Conservation (phyloP, 2,888 invertebrate species). For the Trichopoda pennipes region DNA sequence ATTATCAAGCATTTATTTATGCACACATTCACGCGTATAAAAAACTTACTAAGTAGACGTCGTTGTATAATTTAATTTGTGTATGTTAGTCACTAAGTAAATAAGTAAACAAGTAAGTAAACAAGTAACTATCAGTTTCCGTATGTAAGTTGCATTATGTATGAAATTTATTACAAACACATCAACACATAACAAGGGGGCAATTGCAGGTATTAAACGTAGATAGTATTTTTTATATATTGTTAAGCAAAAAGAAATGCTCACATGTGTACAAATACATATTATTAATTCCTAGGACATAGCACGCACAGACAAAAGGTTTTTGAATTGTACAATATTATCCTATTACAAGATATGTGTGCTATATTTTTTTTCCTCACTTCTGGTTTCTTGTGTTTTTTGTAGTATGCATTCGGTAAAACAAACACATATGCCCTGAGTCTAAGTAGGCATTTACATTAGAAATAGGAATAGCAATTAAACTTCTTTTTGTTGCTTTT, state of each 20-base stretch:
- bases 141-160: background rate
- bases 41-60: background rate
- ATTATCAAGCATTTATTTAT: slow-evolving; percentile 15
- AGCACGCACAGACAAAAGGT: background rate
- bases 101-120: background rate
- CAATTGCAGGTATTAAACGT: slow-evolving; percentile 66
- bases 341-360: background rate
- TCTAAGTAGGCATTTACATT: background rate
- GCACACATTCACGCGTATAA: background rate
- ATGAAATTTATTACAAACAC: slow-evolving; percentile 28
- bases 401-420: background rate
- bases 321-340: too few species aligned
- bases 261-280: too few species aligned
- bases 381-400: background rate
- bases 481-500: too few species aligned
- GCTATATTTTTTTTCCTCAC: slow-evolving; percentile 1
- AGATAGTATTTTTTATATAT: slow-evolving; percentile 52
- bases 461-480: background rate
- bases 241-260: background rate
- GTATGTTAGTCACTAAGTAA: slow-evolving; percentile 1
- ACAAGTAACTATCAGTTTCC: too few species aligned
- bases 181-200: slow-evolving; percentile 66
- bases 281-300: background rate
- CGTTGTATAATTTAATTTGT: background rate
- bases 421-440: background rate